Evolutionary conservation across 2,888 invertebrate genomes (phyloP).

Genomic region (Ectemnius continuus): DNA sequence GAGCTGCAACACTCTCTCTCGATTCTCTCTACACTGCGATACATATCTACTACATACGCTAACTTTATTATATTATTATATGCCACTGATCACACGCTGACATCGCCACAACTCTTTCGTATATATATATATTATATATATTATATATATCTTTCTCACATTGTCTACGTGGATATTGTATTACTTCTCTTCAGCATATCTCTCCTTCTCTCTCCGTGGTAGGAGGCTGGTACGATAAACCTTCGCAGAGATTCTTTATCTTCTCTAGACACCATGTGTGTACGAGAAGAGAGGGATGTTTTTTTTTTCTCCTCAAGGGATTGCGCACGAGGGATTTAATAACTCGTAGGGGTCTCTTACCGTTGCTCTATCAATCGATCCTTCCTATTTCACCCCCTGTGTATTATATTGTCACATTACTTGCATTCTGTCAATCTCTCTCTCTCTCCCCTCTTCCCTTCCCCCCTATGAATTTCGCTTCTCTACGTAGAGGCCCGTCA

Average conservation of each 20-base stretch:
- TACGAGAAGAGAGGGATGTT: too few relatives aligned
- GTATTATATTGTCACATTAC: neutral
- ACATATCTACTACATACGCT: neutral
- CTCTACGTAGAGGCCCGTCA: neutral
- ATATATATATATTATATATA: conserved; percentile 30
- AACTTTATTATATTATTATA: neutral
- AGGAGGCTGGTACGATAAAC: neutral
- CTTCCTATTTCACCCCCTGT: too few relatives aligned
- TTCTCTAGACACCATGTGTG: too few relatives aligned
- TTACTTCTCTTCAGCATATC: neutral
- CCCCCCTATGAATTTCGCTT: conserved; percentile 8
- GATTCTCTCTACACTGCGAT: conserved; percentile 24
- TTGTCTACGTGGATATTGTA: neutral
- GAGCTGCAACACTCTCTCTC: conserved; percentile 28
- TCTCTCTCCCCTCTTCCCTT: too few relatives aligned
- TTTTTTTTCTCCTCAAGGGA: too few relatives aligned
- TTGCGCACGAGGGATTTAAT: too few relatives aligned
- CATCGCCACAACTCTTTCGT: neutral
- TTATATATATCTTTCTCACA: too few relatives aligned
- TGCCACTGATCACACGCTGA: neutral
- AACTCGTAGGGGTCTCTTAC: too few relatives aligned
- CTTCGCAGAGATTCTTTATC: too few relatives aligned
- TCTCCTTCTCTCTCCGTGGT: conserved; percentile 1
- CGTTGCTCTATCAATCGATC: too few relatives aligned
- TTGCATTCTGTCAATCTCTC: too few relatives aligned